These are phyloP conservation scores for Holothuria leucospilota DNA, from an alignment of 53 echinoderm and acorn worm genomes.

Conservation along the genomic window DNA sequence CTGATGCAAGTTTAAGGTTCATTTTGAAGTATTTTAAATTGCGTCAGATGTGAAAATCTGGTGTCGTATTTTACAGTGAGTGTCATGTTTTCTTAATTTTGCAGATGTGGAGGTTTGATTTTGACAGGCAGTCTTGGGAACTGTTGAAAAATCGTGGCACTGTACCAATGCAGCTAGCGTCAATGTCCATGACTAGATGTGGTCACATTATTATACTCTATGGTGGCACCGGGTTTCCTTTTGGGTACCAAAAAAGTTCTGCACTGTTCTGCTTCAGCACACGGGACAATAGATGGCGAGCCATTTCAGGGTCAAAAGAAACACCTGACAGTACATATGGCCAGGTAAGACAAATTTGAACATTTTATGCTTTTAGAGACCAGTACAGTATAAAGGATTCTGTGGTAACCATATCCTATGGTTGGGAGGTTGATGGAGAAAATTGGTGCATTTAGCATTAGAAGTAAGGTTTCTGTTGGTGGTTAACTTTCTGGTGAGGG, in stretches of 20 bases:
- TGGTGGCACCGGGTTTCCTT: conserved; percentile 97
- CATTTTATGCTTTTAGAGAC: no score
- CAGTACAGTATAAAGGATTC: no score
- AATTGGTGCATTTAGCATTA: no score
- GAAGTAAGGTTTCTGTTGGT: no score
- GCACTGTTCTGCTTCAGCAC: conserved; percentile 71
- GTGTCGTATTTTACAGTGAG: no score
- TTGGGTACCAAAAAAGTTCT: conserved; percentile 83
- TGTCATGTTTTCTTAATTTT: background rate
- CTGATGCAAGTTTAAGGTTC: no score
- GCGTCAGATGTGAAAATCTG: no score
- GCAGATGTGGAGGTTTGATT: conserved; percentile 92
- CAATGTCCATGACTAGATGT: conserved; percentile 86
- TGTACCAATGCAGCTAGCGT: conserved; percentile 82
- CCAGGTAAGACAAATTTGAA: conserved; percentile 62
- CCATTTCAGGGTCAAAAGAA: conserved; percentile 23
- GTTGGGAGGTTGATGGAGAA: no score
- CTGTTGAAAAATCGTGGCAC: conserved; percentile 60
- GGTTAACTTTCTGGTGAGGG: no score
- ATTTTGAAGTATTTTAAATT: no score
- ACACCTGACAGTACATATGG: conserved; percentile 76
- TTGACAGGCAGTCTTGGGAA: conserved; percentile 81
- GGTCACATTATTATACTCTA: conserved; percentile 80
- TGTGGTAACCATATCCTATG: no score
- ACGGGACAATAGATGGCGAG: conserved; percentile 63